Base-by-base conservation (phyloP, 2,888 invertebrate species). In the Siphonodentalium dalli region DNA sequence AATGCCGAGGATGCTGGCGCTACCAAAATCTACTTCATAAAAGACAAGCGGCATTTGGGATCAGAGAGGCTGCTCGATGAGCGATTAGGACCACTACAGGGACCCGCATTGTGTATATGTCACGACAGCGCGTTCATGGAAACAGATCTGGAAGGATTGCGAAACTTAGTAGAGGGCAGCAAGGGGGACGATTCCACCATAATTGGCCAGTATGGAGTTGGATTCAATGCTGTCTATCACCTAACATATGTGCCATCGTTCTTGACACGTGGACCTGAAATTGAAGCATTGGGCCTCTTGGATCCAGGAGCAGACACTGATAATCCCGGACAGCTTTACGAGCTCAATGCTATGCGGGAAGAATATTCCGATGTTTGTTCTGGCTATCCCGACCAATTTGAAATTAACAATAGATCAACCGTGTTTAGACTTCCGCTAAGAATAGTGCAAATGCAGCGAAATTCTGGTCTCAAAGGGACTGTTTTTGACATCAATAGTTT, bases 181-280 rank as follows among this genome's bases (percentile, higher is more conserved):
- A 74, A 72, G 61, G 35, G 52, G 9, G 61, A 62, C 8, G 71
- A 72, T 50, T 58, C 67, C 9, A 57, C 63, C 26, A 65, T 66
- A 54, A 72, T 67, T 4, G 74, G 74, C 3, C 62, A 68, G 28
- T 74, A 67, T 61, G 74, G 74, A 8, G 68, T 74, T 9, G 74
- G 74, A 9, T 74, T 74, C 50, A 74, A 74, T 59, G 61, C 64
- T 28, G 74, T 74, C 11, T 74, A 72, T 35, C 68, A 70, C 49
- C 54, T 74, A 7, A 74, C 74, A 11, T 71, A 74, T 58, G 66
- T 56, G 0, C 74, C 74, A 2, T 65, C 69, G 11, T 71, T 72
- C 33, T 42, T 69, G n/a, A 67, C 70, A 7, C 56, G 57, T 46
- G 69, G 69, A 7, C 35, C 42, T 0, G 52, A 61, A 28, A 50